Evolutionary conservation across 2,113 vertebrate species (phyloP).

Genomic region (Pelecanoides urinatrix): DNA sequence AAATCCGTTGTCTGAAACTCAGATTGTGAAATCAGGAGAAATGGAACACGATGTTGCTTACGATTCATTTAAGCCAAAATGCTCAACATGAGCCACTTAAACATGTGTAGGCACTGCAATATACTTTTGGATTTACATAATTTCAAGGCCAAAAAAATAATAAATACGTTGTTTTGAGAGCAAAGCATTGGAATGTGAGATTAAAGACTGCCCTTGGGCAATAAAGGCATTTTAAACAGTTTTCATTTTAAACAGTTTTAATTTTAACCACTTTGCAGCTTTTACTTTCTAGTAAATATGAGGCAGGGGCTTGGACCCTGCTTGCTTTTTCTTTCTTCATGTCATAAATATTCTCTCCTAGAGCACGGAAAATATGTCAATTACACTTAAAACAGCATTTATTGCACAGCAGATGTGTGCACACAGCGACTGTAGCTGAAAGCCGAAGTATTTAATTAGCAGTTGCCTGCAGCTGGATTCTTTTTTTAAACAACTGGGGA

Average conservation of each 20-base stretch:
- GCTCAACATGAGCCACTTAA: neutral
- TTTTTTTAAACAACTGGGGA: conserved; percentile 11
- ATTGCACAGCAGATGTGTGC: conserved; percentile 28
- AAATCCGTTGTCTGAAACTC: neutral
- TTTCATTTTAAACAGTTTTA: neutral
- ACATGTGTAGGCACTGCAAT: neutral
- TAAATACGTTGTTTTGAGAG: neutral
- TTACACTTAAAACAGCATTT: conserved; percentile 22
- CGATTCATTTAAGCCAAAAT: neutral
- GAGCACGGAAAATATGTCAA: conserved; percentile 9
- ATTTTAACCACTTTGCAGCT: neutral
- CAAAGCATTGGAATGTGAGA: neutral
- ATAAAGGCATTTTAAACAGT: neutral
- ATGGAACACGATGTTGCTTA: neutral
- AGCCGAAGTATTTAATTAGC: conserved; percentile 37
- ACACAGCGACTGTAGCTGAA: conserved; percentile 7
- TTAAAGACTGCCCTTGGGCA: neutral
- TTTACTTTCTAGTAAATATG: neutral
- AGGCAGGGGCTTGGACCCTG: neutral
- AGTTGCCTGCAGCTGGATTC: conserved; percentile 58
- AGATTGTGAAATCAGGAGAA: neutral
- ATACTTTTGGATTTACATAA: neutral
- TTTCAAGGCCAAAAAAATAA: neutral
- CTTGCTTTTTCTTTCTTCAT: neutral
- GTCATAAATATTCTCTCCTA: conserved; percentile 17